Evolutionary conservation across 2,797 vertebrate genomes (phyloP), one percentile per base, ranked within the genome.

Genomic region (Danionella dracula): DNA sequence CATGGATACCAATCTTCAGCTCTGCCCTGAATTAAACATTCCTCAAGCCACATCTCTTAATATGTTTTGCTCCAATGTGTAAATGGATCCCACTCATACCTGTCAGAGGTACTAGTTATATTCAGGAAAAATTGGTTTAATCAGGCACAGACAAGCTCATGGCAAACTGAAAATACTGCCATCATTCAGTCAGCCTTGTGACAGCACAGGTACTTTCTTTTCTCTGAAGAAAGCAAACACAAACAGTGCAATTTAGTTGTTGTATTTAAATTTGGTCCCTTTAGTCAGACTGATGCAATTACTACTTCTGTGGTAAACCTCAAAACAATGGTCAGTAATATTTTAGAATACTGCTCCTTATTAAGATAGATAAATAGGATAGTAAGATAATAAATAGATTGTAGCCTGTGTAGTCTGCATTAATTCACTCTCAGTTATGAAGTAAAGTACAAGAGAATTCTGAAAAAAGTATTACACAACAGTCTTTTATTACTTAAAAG

Each of bases 51-150:
- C 64, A 41, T 49, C 35, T 49, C 32, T 49, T 57, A 57, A 57
- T 66, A 34, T 31, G 35, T 49, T 66, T 57, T 66, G n/a, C n/a
- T 40, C 7, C 29, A 12, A 9, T 40, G 23, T 31, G 35, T 57
- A 49, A 66, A 66, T 57, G 53, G 34, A 37, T 66, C 40, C 16
- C 53, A 48, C 53, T 66, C 64, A 57, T 66, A 19, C 27, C 27
- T 49, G 34, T n/a, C 53, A 49, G 34, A 66, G 16, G 44, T 49
- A 57, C 44, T 66, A 48, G 44, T 57, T 38, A 57, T 7, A 48
- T 21, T n/a, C 12, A 15, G n/a, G 44, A 37, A 66, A 34, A 35
- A 37, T 4, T 0, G 9, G 8, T 40, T 49, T 38, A 48, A 57
- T 21, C 44, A 66, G 56, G 31, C 21, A 5, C 3, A 10, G 2